Evolutionary conservation across 1,140 invertebrate genomes (phyloP).

Genomic region (Drosophila yakuba): DNA sequence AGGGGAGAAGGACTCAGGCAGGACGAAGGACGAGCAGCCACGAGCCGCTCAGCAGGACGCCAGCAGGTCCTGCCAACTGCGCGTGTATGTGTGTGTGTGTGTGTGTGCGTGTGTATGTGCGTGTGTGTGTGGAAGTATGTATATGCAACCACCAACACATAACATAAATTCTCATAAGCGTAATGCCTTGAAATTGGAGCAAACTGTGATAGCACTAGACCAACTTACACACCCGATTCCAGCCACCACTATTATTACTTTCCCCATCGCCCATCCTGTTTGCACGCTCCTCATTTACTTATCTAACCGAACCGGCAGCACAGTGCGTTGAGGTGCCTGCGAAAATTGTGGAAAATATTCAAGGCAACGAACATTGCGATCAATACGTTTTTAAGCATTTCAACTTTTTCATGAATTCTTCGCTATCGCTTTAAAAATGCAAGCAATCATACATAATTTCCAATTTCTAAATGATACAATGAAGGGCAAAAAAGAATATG

Average conservation of each 20-base stretch:
- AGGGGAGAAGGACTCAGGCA: background rate
- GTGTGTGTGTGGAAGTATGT: conserved; percentile 10
- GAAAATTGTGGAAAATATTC: background rate
- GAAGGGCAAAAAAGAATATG: background rate
- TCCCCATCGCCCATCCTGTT: background rate
- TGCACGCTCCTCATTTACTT: conserved; percentile 27
- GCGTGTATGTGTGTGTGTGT: conserved; percentile 18
- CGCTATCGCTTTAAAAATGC: no score
- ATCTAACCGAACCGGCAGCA: conserved; percentile 32
- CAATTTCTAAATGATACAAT: background rate
- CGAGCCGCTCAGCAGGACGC: conserved; percentile 47
- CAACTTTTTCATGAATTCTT: background rate
- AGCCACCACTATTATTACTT: conserved; percentile 17
- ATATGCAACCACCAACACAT: conserved; percentile 32
- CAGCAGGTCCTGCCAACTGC: conserved; percentile 40
- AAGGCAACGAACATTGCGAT: no score
- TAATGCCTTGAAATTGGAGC: conserved; percentile 81
- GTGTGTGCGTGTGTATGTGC: conserved; percentile 22
- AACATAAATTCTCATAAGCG: conserved; percentile 81
- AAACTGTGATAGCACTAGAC: conserved; percentile 60
- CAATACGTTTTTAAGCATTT: background rate
- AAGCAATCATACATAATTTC: no score
- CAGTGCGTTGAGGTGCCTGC: background rate
- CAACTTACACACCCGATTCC: conserved; percentile 29
- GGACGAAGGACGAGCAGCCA: conserved; percentile 12